These are phyloP conservation scores for Darevskia nairensis DNA, from an alignment of 2,797 vertebrate species.

Conservation along the genomic window DNA sequence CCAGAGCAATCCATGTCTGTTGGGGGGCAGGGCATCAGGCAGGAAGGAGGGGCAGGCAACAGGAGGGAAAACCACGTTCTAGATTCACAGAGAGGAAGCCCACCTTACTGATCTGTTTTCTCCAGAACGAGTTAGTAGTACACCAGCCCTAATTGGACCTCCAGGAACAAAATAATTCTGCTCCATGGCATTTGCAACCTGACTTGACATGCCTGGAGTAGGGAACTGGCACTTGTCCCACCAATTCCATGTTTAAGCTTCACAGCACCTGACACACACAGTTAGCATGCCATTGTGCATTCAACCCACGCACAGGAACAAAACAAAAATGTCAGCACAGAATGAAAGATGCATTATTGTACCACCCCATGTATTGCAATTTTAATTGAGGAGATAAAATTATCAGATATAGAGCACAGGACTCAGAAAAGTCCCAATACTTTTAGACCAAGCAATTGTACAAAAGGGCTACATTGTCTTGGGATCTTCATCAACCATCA, in stretches of 20 bases:
- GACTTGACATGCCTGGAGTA: not conserved
- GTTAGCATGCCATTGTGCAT: not conserved
- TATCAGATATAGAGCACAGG: constrained; percentile 11
- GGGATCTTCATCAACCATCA: constrained; percentile 30
- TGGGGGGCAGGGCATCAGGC: too few species aligned
- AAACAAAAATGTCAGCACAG: not conserved
- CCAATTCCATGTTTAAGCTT: not conserved
- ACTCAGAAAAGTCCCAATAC: not conserved
- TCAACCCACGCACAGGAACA: not conserved
- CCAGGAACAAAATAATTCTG: not conserved
- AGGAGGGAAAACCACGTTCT: too few species aligned
- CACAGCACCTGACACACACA: not conserved
- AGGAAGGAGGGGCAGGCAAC: too few species aligned
- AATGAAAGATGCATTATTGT: too few species aligned
- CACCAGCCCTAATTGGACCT: not conserved
- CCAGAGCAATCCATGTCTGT: too few species aligned
- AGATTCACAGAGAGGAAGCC: not conserved
- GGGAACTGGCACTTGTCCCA: not conserved
- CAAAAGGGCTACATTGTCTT: constrained; percentile 34
- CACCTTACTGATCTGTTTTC: not conserved
- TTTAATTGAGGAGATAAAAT: constrained; percentile 9
- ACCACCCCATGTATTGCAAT: not conserved
- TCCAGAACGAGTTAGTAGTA: not conserved
- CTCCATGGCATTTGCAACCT: not conserved
- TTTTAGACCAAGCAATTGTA: constrained; percentile 42